phyloP scores from a whole-genome alignment of 2,113 vertebrate species.

The Dipodomys spectabilis region DNA sequence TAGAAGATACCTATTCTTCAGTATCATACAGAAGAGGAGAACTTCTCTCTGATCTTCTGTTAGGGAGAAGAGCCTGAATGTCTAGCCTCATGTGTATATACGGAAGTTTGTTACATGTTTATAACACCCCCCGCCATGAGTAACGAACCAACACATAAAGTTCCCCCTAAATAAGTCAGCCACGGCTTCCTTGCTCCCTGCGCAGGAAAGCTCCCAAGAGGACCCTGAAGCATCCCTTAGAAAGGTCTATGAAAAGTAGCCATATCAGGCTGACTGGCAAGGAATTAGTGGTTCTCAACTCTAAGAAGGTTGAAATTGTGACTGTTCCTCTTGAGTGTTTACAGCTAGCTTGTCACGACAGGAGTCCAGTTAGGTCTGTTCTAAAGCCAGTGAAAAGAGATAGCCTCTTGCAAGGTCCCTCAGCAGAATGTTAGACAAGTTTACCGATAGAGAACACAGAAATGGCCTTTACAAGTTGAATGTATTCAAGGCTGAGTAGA shows the following conservation, averaged over 20 bases:
- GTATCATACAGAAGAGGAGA: neutral
- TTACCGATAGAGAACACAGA: neutral
- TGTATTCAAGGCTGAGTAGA: neutral
- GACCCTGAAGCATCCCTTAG: neutral
- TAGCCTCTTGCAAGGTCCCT: neutral
- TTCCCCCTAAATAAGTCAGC: neutral
- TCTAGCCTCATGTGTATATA: neutral
- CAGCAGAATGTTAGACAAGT: neutral
- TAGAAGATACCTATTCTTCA: neutral
- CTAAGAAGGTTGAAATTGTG: neutral
- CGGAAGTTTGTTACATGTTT: neutral
- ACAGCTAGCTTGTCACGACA: neutral
- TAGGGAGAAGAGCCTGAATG: neutral
- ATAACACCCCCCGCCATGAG: fast-evolving
- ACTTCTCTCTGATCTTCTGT: neutral
- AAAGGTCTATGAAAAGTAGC: neutral
- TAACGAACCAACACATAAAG: neutral
- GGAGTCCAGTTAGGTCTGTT: constrained; percentile 3
- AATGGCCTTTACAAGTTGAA: neutral
- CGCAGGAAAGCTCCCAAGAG: neutral
- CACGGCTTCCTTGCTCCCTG: neutral
- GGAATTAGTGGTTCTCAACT: constrained; percentile 30
- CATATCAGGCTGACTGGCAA: neutral
- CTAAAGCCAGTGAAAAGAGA: neutral
- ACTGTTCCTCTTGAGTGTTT: constrained; percentile 15